Conservation (phyloP, 2,797 vertebrate genomes). For the Melanotaenia nigrans region DNA sequence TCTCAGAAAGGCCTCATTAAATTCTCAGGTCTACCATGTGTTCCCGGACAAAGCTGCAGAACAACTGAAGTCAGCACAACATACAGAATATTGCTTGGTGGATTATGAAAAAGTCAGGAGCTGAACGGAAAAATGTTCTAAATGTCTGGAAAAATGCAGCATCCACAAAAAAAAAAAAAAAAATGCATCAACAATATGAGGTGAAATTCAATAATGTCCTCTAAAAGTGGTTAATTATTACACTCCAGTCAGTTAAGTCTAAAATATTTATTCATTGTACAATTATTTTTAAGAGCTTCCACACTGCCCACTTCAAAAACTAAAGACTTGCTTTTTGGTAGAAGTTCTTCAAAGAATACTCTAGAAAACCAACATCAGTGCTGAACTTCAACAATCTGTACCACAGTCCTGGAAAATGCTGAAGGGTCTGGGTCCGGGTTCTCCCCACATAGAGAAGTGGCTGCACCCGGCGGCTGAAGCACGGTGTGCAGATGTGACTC, state of each 20-base stretch:
- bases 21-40: constrained; percentile 66
- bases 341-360: background rate
- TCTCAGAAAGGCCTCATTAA: constrained; percentile 77
- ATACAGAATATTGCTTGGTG: constrained; percentile 29
- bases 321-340: background rate
- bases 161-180: background rate
- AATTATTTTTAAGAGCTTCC: constrained; percentile 9
- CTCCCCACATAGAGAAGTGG: constrained; percentile 43
- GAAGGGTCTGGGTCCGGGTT: constrained; percentile 58
- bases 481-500: constrained; percentile 74
- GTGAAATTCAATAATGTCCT: background rate
- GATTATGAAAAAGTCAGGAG: constrained; percentile 7
- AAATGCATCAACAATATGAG: background rate
- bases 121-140: constrained; percentile 23
- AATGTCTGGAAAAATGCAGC: constrained; percentile 21
- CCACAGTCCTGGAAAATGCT: constrained; percentile 54
- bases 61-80: constrained; percentile 63
- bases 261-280: constrained; percentile 59
- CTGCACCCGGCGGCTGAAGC: constrained; percentile 50
- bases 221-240: constrained; percentile 26
- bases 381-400: constrained; percentile 73
- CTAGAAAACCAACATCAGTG: constrained; percentile 50
- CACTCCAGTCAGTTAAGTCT: constrained; percentile 24
- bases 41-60: constrained; percentile 65
- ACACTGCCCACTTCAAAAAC: constrained; percentile 9